Percentiles rank a stretch among this genome's conserved stretches.
These are phyloP conservation scores for Alentia gelatinosa DNA, from an alignment of 2,888 invertebrate genomes.

Conservation along the genomic window DNA sequence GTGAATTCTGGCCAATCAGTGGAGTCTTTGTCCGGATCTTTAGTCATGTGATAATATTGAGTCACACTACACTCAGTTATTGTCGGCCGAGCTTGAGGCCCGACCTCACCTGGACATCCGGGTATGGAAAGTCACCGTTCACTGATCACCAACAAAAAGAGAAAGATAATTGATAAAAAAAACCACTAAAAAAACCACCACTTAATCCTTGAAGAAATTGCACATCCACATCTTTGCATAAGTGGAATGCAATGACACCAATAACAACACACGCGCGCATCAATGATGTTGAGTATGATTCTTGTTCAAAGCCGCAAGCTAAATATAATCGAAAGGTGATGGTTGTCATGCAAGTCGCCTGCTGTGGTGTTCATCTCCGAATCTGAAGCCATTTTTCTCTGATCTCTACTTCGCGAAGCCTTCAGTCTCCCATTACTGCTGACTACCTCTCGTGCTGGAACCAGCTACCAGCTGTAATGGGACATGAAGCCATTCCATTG, in stretches of 20 bases:
- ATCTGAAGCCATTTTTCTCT: not conserved
- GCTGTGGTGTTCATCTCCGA: not conserved
- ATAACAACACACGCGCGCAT: slow-evolving; percentile 38
- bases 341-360: not conserved
- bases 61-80: not conserved
- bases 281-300: slow-evolving; percentile 34
- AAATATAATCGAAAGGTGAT: not conserved
- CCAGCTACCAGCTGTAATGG: slow-evolving; percentile 39
- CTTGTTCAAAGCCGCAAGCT: slow-evolving; percentile 38
- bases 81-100: not conserved
- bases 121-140: not conserved
- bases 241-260: slow-evolving; percentile 67
- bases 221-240: slow-evolving; percentile 64
- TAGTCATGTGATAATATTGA: not conserved
- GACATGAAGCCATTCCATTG: not conserved
- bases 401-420: not conserved
- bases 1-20: not conserved
- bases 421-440: slow-evolving; percentile 5
- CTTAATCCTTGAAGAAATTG: slow-evolving; percentile 30
- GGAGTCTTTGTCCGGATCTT: not conserved
- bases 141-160: not conserved
- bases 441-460: not conserved
- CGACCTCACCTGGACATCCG: not conserved
- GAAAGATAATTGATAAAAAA: too few species aligned
- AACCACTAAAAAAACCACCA: too few species aligned